phyloP scores from a whole-genome alignment of 2,113 vertebrate genomes.

The Gymnorhina tibicen region DNA sequence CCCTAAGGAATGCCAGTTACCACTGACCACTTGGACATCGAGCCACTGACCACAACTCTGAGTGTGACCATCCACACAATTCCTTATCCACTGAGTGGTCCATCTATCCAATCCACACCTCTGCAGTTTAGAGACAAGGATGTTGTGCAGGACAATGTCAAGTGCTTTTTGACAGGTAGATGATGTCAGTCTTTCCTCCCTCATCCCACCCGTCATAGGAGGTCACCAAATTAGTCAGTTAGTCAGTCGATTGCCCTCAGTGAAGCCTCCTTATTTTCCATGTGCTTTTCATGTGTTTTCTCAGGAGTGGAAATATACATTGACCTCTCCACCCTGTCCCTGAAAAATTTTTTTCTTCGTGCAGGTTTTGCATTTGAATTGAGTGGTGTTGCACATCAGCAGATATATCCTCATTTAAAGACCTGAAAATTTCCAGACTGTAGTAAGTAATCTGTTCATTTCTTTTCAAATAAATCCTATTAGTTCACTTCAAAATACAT shows the following conservation, averaged over 20 bases:
- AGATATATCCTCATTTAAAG: background rate
- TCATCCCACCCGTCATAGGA: background rate
- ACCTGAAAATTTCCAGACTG: background rate
- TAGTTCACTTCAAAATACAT: background rate
- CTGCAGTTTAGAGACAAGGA: background rate
- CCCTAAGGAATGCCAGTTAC: background rate
- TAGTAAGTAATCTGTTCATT: background rate
- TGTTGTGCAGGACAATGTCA: background rate
- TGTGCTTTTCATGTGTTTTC: background rate
- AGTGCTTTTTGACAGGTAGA: background rate
- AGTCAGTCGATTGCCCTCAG: background rate
- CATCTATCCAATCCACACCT: background rate
- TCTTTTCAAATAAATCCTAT: conserved; percentile 10
- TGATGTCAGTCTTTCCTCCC: background rate
- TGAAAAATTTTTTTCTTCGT: background rate
- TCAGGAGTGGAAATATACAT: background rate
- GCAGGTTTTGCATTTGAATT: background rate
- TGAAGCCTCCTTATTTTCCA: background rate
- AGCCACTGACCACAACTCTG: background rate
- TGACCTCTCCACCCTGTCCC: background rate
- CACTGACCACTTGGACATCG: background rate
- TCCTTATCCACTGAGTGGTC: background rate
- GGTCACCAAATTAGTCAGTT: background rate
- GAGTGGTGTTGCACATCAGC: background rate
- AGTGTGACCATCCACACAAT: background rate